Percentiles rank a stretch among this genome's conserved stretches.
These are phyloP conservation scores for Metellina segmentata DNA, from an alignment of 2,888 invertebrate genomes.

Conservation along the genomic window DNA sequence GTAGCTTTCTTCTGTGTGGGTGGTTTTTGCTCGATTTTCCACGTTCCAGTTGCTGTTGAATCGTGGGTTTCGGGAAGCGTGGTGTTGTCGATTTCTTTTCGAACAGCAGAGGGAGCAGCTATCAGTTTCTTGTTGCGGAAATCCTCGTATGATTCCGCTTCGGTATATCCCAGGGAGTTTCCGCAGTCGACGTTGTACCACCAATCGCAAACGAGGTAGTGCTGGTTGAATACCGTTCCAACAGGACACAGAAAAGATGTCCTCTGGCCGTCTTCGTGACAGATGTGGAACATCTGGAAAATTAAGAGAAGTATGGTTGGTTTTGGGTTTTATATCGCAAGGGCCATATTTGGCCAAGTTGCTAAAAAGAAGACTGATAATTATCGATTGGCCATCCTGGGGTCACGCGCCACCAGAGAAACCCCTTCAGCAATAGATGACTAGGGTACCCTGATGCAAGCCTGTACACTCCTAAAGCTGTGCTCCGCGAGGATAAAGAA, in stretches of 20 bases:
- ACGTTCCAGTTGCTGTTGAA: neutral
- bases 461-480: too few relatives aligned
- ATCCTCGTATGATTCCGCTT: neutral
- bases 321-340: neutral
- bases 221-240: slow-evolving; percentile 77
- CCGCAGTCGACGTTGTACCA: slow-evolving; percentile 77
- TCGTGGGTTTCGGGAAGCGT: neutral
- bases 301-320: neutral
- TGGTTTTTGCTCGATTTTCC: neutral
- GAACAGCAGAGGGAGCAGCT: neutral
- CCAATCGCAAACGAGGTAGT: slow-evolving; percentile 77
- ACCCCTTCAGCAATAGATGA: too few relatives aligned
- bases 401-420: too few relatives aligned
- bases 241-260: slow-evolving; percentile 76
- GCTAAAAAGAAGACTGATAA: too few relatives aligned
- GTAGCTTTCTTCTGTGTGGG: neutral
- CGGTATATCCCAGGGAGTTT: slow-evolving; percentile 35
- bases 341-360: too few relatives aligned
- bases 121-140: slow-evolving; percentile 4
- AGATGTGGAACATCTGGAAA: slow-evolving; percentile 66
- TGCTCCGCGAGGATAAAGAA: too few relatives aligned
- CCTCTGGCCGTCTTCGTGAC: slow-evolving; percentile 60
- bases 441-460: too few relatives aligned
- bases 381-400: too few relatives aligned
- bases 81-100: neutral